phyloP scores from a whole-genome alignment of 2,113 vertebrate genomes.

The Porphyrio hochstetteri region DNA sequence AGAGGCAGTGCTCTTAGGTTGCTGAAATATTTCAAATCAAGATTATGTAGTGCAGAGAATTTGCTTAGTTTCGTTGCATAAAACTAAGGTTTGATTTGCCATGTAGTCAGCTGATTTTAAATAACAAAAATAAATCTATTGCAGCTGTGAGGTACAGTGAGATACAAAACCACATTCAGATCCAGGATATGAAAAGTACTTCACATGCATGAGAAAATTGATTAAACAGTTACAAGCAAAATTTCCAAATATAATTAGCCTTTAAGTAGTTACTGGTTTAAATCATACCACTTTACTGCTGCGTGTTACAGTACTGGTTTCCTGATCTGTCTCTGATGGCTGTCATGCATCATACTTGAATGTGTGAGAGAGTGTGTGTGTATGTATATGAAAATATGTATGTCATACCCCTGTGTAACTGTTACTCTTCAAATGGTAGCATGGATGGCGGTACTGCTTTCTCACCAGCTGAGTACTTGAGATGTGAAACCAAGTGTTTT shows the following conservation, averaged over 20 bases:
- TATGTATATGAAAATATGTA: not conserved
- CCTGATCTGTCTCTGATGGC: not conserved
- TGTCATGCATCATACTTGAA: not conserved
- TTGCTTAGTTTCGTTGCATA: not conserved
- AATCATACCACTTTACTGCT: not conserved
- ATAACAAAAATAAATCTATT: not conserved
- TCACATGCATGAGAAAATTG: not conserved
- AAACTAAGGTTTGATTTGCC: not conserved
- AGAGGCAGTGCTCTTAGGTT: not conserved
- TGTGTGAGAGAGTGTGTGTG: too few relatives aligned
- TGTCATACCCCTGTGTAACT: not conserved
- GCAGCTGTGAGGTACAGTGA: not conserved
- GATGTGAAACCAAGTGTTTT: not conserved
- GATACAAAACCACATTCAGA: rapidly evolving
- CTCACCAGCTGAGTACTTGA: not conserved
- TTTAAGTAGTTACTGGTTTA: not conserved
- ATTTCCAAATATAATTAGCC: not conserved
- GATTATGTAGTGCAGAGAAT: not conserved
- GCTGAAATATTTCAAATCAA: not conserved
- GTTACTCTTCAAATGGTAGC: not conserved
- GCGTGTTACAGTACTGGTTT: not conserved
- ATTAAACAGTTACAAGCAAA: not conserved
- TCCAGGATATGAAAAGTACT: not conserved
- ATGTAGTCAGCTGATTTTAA: not conserved
- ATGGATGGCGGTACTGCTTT: not conserved